These are phyloP conservation scores for Saccostrea echinata DNA, from an alignment of 1,140 invertebrate genomes.

Conservation along the genomic window DNA sequence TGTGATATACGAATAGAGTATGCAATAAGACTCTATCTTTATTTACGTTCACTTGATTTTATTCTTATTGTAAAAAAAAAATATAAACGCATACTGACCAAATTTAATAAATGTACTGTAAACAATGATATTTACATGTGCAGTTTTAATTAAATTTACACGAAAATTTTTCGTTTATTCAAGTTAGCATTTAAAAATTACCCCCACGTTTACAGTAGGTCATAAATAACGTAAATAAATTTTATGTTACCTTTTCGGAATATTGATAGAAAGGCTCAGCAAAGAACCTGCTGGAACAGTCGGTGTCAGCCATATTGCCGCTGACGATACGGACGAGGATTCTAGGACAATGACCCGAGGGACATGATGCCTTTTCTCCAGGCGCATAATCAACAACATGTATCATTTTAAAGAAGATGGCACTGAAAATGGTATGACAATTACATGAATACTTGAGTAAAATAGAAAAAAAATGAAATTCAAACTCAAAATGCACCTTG, in stretches of 20 bases:
- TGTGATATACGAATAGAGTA: too few species aligned
- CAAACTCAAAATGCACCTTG: not conserved
- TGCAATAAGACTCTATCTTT: too few species aligned
- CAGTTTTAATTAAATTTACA: too few species aligned
- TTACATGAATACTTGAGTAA: not conserved
- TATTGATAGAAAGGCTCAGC: not conserved
- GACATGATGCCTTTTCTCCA: not conserved
- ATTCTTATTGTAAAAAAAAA: not conserved
- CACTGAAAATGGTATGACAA: not conserved
- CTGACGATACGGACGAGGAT: not conserved
- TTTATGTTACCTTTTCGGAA: not conserved
- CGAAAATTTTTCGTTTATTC: too few species aligned
- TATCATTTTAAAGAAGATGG: slow-evolving; percentile 27
- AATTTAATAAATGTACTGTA: not conserved
- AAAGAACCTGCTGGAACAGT: not conserved
- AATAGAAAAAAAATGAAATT: not conserved
- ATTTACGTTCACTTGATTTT: not conserved
- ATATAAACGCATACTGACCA: not conserved
- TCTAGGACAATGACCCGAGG: not conserved
- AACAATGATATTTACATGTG: not conserved
- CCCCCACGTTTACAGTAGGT: too few species aligned
- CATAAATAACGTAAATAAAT: too few species aligned
- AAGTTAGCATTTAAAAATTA: too few species aligned
- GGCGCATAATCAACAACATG: not conserved
- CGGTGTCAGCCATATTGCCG: not conserved